Evolutionary conservation across 2,797 vertebrate species (phyloP).

Genomic region (Siniperca scherzeri): DNA sequence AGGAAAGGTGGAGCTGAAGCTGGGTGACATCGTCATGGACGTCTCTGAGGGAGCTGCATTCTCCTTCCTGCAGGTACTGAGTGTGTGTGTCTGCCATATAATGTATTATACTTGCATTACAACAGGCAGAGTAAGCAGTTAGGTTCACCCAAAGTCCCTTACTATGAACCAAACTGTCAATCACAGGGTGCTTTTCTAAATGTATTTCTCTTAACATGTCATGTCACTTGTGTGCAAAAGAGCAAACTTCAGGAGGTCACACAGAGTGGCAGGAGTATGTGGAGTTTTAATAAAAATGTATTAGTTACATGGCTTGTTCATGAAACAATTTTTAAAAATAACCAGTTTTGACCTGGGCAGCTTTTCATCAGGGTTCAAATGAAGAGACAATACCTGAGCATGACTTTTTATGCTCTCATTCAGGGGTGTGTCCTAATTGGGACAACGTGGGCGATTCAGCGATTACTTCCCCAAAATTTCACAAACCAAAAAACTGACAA

Average conservation of each 20-base stretch:
- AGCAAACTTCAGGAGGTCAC: no score
- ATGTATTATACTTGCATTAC: neutral
- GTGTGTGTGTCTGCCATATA: neutral
- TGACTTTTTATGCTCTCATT: no score
- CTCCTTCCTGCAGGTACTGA: conserved; percentile 84
- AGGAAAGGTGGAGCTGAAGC: conserved; percentile 84
- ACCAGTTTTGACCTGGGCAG: no score
- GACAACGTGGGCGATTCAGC: no score
- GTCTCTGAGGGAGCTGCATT: conserved; percentile 85
- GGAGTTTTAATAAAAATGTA: neutral
- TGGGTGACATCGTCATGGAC: conserved; percentile 84
- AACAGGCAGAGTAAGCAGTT: neutral
- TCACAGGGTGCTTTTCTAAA: neutral
- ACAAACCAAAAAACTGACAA: no score
- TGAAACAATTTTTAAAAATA: neutral
- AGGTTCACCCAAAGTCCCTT: neutral
- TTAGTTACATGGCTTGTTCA: neutral
- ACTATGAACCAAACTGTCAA: neutral
- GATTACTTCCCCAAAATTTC: no score
- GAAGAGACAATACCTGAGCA: no score
- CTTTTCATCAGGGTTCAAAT: no score
- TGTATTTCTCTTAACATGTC: neutral
- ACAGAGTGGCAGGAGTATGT: no score
- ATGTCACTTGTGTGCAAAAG: neutral
- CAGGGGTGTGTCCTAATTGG: no score